These are phyloP conservation scores for Typhlomys cinereus DNA, from an alignment of 2,113 vertebrate species.

Conservation along the genomic window DNA sequence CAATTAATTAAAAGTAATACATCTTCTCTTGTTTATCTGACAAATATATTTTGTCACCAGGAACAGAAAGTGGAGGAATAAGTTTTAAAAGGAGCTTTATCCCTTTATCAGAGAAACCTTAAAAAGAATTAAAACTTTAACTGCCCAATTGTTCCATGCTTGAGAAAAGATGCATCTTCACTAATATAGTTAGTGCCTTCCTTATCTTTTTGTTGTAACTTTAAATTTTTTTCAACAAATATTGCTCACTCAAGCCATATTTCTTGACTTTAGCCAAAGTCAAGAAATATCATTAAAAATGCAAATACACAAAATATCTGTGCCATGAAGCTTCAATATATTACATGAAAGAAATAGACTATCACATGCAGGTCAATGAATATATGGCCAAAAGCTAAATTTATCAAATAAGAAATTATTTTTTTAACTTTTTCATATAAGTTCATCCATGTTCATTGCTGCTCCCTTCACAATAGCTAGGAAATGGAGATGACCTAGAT, in stretches of 20 bases:
- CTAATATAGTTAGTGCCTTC: background rate
- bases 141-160: background rate
- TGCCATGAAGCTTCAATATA: background rate
- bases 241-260: background rate
- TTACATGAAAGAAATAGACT: background rate
- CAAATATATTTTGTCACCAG: background rate
- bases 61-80: background rate
- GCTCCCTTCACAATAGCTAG: too few relatives aligned
- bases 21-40: constrained; percentile 54
- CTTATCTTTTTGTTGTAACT: background rate
- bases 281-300: background rate
- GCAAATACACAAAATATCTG: background rate
- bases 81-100: background rate
- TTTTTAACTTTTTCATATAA: too few relatives aligned
- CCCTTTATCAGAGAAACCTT: background rate
- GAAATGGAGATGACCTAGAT: too few relatives aligned
- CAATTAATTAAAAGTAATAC: constrained; percentile 65
- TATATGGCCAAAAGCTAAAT: too few relatives aligned
- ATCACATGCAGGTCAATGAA: background rate
- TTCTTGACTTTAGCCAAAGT: background rate
- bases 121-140: background rate
- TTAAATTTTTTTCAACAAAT: background rate
- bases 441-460: too few relatives aligned
- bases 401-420: too few relatives aligned
- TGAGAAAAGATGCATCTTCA: background rate